Conservation (phyloP, 2,113 vertebrate genomes). For the Clarias gariepinus region DNA sequence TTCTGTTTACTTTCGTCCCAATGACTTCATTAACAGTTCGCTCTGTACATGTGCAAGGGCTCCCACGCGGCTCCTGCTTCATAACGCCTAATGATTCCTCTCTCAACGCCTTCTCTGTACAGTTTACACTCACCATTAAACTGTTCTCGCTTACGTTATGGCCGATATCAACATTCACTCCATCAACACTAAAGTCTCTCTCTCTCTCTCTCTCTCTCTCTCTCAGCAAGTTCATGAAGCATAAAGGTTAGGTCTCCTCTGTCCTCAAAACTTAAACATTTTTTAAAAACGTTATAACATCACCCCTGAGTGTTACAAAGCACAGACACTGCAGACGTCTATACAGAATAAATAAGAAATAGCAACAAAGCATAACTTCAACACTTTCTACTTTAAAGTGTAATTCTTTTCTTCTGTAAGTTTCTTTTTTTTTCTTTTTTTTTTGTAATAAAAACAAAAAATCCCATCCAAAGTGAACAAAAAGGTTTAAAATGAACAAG, state of each 20-base stretch:
- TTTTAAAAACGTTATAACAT: neutral
- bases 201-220: neutral
- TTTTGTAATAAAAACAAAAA: no score
- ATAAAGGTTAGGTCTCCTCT: no score
- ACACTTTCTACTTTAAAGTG: no score
- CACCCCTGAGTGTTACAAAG: no score
- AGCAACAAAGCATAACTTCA: no score
- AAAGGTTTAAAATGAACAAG: no score
- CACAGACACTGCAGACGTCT: no score
- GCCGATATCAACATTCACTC: neutral
- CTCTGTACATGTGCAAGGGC: neutral
- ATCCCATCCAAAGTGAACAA: no score
- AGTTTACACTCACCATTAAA: neutral
- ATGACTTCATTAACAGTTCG: neutral
- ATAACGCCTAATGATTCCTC: neutral
- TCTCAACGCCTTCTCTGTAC: neutral
- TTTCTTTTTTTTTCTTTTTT: no score
- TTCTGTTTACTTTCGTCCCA: neutral
- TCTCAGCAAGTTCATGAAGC: neutral
- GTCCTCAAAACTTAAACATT: neutral
- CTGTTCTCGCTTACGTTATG: neutral
- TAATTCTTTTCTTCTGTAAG: no score
- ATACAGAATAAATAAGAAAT: no score
- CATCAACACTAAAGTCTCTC: no score
- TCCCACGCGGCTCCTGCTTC: neutral